Conservation (phyloP, 1,140 invertebrate species). For the Eupeodes corollae region DNA sequence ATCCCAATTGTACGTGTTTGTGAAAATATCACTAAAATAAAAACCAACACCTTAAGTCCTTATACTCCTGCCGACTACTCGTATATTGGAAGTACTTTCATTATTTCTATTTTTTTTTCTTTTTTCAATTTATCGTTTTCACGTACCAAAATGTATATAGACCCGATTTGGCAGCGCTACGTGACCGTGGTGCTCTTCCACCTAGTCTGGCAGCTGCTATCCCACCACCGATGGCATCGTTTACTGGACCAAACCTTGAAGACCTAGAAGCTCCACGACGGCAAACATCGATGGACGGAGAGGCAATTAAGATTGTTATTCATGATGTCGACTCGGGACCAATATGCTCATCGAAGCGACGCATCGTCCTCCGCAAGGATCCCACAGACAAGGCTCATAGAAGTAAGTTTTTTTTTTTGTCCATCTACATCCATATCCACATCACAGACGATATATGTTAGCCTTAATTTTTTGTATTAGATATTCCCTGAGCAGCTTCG, state of each 20-base stretch:
- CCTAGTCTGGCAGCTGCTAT: slow-evolving; percentile 41
- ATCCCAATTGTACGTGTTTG: slow-evolving; percentile 60
- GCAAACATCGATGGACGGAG: slow-evolving; percentile 76
- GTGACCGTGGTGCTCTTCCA: slow-evolving; percentile 42
- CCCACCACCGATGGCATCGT: slow-evolving; percentile 41
- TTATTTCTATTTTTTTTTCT: background rate
- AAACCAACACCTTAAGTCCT: no score
- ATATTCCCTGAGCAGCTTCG: no score
- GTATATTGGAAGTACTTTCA: background rate
- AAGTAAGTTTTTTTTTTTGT: slow-evolving; percentile 71
- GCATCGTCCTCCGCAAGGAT: slow-evolving; percentile 63
- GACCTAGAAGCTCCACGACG: slow-evolving; percentile 50
- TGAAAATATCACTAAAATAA: no score
- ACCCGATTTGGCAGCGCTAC: slow-evolving; percentile 60
- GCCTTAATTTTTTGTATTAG: no score
- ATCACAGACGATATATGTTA: background rate
- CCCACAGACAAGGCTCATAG: slow-evolving; percentile 73
- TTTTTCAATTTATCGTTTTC: slow-evolving; percentile 10
- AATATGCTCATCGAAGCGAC: slow-evolving; percentile 53
- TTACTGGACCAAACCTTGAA: slow-evolving; percentile 43
- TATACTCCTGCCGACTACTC: no score
- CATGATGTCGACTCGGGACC: slow-evolving; percentile 73
- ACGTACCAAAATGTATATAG: no score
- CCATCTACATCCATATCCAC: slow-evolving; percentile 5
- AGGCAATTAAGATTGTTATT: slow-evolving; percentile 85